Percentiles rank a stretch among this genome's conserved stretches.
Evolutionary conservation across 2,113 vertebrate species (phyloP).

Genomic region (Tapirus terrestris): DNA sequence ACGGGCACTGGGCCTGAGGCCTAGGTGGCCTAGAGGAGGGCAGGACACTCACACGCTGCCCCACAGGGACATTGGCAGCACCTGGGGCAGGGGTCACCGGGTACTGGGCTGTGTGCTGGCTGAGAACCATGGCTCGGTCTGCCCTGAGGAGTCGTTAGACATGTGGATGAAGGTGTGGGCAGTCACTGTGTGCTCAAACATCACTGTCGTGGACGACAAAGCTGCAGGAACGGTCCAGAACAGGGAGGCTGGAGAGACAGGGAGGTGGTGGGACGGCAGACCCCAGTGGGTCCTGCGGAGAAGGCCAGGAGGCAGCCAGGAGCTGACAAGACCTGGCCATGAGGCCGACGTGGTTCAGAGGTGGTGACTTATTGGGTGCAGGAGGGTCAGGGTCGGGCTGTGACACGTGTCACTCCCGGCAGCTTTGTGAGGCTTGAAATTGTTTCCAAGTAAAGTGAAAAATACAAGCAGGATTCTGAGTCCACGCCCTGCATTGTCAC

Average conservation of each 20-base stretch:
- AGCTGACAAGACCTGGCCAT: background rate
- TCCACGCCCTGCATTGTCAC: background rate
- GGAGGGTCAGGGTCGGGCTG: background rate
- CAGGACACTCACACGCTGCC: accelerated
- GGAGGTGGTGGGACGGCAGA: background rate
- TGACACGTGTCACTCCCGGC: no score
- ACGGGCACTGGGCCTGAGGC: background rate
- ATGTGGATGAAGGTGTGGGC: background rate
- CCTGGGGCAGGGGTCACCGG: background rate
- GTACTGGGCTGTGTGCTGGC: background rate
- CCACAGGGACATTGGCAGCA: accelerated
- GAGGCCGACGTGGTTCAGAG: background rate
- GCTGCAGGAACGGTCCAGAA: background rate
- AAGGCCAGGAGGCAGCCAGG: background rate
- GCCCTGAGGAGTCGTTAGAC: background rate
- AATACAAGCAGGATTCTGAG: accelerated
- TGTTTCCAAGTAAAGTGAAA: no score
- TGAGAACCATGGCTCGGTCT: background rate
- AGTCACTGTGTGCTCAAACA: accelerated
- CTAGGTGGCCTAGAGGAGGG: background rate
- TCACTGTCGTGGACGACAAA: background rate
- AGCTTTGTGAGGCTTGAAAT: background rate
- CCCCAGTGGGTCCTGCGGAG: background rate
- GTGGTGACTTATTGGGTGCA: background rate
- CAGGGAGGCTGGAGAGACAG: background rate